A percentile compares a stretch with the other conserved stretches of the same genome.
These are phyloP conservation scores for Epicauta chinensis DNA, from an alignment of 1,140 invertebrate species.

Conservation along the genomic window DNA sequence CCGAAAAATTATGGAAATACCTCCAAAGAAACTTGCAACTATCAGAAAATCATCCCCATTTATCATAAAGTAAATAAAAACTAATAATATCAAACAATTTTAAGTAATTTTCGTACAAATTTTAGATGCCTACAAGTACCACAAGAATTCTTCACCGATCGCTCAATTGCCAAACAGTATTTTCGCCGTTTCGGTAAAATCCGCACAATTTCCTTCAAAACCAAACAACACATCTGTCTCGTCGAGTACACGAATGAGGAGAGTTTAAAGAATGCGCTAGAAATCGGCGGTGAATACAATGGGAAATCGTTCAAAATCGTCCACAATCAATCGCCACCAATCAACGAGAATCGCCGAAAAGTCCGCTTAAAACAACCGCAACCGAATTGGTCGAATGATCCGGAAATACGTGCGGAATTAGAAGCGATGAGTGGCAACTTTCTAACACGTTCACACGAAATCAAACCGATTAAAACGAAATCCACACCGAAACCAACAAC, in stretches of 20 bases:
- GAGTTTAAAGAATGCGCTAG: conserved; percentile 50
- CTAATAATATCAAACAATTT: no score
- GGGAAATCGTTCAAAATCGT: conserved; percentile 53
- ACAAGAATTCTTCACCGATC: conserved; percentile 52
- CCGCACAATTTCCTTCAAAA: conserved; percentile 53
- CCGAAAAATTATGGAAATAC: no score
- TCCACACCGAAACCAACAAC: conserved; percentile 13
- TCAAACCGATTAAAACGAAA: conserved; percentile 2
- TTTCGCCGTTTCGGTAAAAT: conserved; percentile 59
- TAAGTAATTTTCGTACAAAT: no score
- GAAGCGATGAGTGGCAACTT: conserved; percentile 45
- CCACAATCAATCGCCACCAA: conserved; percentile 4
- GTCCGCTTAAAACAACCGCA: conserved; percentile 32
- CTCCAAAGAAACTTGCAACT: no score
- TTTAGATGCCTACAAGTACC: conserved; percentile 59
- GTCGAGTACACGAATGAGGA: conserved; percentile 54
- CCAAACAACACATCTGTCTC: conserved; percentile 51
- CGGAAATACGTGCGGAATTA: conserved; percentile 48
- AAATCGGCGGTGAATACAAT: conserved; percentile 52
- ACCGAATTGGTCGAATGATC: conserved; percentile 48
- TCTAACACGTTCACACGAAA: conserved; percentile 5
- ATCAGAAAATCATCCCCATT: background rate
- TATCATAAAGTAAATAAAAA: background rate
- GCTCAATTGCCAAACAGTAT: conserved; percentile 53
- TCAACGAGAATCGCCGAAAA: conserved; percentile 1